phyloP scores from a whole-genome alignment of 1,140 invertebrate genomes.

The Bilobella aurantiaca region DNA sequence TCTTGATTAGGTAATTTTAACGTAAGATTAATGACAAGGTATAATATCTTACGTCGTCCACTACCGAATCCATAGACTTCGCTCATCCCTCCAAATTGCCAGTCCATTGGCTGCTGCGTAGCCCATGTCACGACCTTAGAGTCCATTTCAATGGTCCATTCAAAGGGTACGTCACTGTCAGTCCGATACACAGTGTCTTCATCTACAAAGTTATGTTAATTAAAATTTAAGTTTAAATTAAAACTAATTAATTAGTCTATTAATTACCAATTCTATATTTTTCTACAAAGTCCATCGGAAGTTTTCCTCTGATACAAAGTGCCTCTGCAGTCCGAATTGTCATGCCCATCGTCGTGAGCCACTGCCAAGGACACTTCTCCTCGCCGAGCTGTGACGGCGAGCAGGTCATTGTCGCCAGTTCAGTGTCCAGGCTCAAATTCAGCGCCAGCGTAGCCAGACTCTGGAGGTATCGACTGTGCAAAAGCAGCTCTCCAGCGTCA shows the following conservation, averaged over 20 bases:
- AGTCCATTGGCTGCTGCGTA: slow-evolving; percentile 52
- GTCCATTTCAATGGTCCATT: slow-evolving; percentile 51
- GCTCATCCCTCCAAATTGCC: slow-evolving; percentile 56
- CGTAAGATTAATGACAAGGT: slow-evolving; percentile 42
- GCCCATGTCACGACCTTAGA: slow-evolving; percentile 54
- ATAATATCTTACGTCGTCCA: slow-evolving; percentile 53
- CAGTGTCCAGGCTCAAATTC: slow-evolving; percentile 47
- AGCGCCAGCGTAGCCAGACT: slow-evolving; percentile 48
- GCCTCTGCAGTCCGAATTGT: slow-evolving; percentile 48
- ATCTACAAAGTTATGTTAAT: slow-evolving; percentile 25
- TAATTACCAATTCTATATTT: slow-evolving; percentile 33
- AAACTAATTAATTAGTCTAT: no score
- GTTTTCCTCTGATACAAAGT: slow-evolving; percentile 43
- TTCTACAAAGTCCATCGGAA: slow-evolving; percentile 43
- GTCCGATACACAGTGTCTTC: slow-evolving; percentile 36
- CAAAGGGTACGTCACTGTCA: slow-evolving; percentile 40
- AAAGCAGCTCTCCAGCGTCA: slow-evolving; percentile 50
- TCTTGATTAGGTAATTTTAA: slow-evolving; percentile 6
- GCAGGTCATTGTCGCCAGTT: slow-evolving; percentile 36
- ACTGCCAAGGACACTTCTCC: slow-evolving; percentile 45
- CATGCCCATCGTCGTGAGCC: slow-evolving; percentile 49
- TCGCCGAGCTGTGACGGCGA: neutral
- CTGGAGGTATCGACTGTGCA: slow-evolving; percentile 53
- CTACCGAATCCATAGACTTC: slow-evolving; percentile 55
- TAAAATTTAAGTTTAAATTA: slow-evolving; percentile 3